A percentile compares a stretch with the other conserved stretches of the same genome.
phyloP scores from a whole-genome alignment of 2,797 vertebrate genomes.

The Urophycis tenuis region DNA sequence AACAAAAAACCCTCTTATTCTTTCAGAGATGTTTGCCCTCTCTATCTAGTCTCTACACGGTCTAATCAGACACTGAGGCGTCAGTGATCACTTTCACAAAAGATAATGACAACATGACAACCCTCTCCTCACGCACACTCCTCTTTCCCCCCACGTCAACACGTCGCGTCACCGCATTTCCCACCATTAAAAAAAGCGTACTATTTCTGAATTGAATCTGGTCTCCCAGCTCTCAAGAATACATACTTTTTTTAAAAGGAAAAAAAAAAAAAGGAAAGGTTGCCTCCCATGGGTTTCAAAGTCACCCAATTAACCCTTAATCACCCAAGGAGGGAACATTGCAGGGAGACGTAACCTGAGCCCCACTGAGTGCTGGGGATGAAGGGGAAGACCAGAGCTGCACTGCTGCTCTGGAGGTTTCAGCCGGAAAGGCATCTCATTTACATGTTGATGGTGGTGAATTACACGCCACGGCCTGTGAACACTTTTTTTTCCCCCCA shows the following conservation, averaged over 20 bases:
- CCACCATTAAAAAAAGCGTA: not conserved
- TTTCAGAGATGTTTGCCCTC: not conserved
- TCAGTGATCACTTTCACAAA: not conserved
- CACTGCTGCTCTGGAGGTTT: slow-evolving; percentile 67
- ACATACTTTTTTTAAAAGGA: not conserved
- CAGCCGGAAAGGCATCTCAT: slow-evolving; percentile 61
- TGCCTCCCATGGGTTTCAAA: slow-evolving; percentile 59
- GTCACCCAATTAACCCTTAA: slow-evolving; percentile 72
- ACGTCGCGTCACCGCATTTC: not conserved
- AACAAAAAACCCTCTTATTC: not conserved
- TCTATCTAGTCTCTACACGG: not conserved
- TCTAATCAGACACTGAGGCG: not conserved
- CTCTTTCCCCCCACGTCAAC: not conserved
- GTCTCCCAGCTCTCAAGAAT: not conserved
- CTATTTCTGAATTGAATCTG: not conserved
- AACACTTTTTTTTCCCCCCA: not conserved
- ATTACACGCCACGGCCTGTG: not conserved
- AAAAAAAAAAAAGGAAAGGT: too few species aligned
- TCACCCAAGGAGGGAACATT: slow-evolving; percentile 61
- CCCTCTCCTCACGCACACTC: not conserved
- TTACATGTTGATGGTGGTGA: slow-evolving; percentile 45
- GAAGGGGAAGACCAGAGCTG: slow-evolving; percentile 41
- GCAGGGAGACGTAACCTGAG: slow-evolving; percentile 67
- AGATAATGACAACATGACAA: not conserved
- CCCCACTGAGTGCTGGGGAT: slow-evolving; percentile 57